Conservation (phyloP, 2,888 invertebrate species). For the Sipunculus nudus region DNA sequence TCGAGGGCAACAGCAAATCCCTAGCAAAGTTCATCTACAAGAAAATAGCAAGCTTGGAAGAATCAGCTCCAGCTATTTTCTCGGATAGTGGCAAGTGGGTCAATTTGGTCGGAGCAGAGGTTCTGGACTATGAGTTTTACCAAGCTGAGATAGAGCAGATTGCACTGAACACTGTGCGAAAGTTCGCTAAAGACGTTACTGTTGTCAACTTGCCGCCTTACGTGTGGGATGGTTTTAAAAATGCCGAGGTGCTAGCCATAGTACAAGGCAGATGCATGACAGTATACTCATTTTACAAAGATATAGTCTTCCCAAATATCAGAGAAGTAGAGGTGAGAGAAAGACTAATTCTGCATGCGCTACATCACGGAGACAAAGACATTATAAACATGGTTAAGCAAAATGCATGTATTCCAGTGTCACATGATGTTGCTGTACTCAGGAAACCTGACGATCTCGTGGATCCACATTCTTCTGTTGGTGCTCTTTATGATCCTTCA, state of each 20-base stretch:
- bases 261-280: neutral
- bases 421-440: slow-evolving; percentile 39
- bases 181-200: neutral
- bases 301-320: slow-evolving; percentile 45
- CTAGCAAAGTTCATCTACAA: slow-evolving; percentile 30
- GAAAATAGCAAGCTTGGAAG: slow-evolving; percentile 10
- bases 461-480: slow-evolving; percentile 37
- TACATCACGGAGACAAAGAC: slow-evolving; percentile 43
- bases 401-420: slow-evolving; percentile 43
- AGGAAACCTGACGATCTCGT: slow-evolving; percentile 43
- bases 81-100: slow-evolving; percentile 32
- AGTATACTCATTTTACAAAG: slow-evolving; percentile 10
- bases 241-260: neutral
- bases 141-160: too few species aligned
- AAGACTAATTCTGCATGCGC: slow-evolving; percentile 35
- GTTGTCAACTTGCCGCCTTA: slow-evolving; percentile 28
- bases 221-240: too few species aligned
- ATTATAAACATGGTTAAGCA: slow-evolving; percentile 37
- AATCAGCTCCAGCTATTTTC: slow-evolving; percentile 20
- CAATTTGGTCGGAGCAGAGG: slow-evolving; percentile 29
- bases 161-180: too few species aligned
- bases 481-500: slow-evolving; percentile 37
- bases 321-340: slow-evolving; percentile 29
- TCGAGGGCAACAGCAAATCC: slow-evolving; percentile 15
- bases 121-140: slow-evolving; percentile 38